phyloP scores from a whole-genome alignment of 2,888 invertebrate species.

The Odiellus spinosus region DNA sequence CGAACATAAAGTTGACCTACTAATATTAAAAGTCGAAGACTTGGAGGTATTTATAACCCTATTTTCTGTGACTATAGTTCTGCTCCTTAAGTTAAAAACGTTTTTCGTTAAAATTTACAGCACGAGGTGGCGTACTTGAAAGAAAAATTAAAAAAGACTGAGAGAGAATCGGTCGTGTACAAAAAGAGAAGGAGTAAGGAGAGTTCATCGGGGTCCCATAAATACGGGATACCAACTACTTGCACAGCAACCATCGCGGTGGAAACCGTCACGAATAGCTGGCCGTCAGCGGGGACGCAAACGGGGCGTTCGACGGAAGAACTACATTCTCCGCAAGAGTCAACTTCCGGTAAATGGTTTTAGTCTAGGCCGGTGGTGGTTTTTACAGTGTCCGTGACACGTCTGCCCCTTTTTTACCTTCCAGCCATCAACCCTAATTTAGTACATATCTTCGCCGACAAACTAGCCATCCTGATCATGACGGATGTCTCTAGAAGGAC shows the following conservation, averaged over 20 bases:
- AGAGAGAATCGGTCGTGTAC: conserved; percentile 16
- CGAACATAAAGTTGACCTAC: conserved; percentile 22
- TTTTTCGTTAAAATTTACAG: conserved; percentile 6
- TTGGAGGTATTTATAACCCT: conserved; percentile 22
- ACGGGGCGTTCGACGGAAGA: conserved; percentile 1
- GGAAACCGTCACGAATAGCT: neutral
- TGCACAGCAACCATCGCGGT: conserved; percentile 9
- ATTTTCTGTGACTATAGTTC: too few relatives aligned
- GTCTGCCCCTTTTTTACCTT: too few relatives aligned
- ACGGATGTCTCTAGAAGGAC: too few relatives aligned
- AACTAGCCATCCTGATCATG: too few relatives aligned
- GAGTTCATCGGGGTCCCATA: conserved; percentile 7
- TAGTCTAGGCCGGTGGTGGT: too few relatives aligned
- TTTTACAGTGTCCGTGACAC: too few relatives aligned
- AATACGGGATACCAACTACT: conserved; percentile 4
- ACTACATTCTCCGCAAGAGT: too few relatives aligned
- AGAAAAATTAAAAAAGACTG: conserved; percentile 22
- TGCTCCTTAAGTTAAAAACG: neutral
- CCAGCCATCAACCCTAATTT: too few relatives aligned
- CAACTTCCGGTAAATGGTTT: too few relatives aligned
- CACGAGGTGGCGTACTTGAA: conserved; percentile 23
- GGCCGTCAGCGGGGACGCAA: conserved; percentile 8
- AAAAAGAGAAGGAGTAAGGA: conserved; percentile 13
- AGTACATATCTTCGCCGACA: too few relatives aligned
- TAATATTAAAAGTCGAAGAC: conserved; percentile 23